Base-by-base conservation (phyloP, 2,797 vertebrate genomes). In the Lepus townsendii region DNA sequence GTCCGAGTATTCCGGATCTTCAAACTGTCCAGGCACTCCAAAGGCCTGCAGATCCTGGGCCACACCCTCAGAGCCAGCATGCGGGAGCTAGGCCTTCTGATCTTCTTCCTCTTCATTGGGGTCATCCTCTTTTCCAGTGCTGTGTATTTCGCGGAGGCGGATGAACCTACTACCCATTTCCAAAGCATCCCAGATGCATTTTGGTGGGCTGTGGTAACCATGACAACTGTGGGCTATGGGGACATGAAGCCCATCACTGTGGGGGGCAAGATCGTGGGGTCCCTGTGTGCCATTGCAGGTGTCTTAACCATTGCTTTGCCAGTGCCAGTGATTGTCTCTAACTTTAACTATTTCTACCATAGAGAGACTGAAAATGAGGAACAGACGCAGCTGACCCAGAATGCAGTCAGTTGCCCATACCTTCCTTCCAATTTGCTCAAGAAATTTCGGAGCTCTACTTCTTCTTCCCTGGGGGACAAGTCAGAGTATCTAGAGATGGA, bases 261-360 rank as follows among this genome's bases (percentile, higher is more conserved):
- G 62, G 99, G 99, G 8, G 99, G 99, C 84, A 99, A 99, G 98
- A 99, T 99, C 63, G 99, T 99, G 57, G 99, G 99, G 96, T 99
- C 99, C 83, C 98, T 99, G 78, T 99, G 99, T 98, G 99, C 99
- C 97, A 99, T 99, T 85, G 99, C 99, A 0, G 99, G 99, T 93
- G 99, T 99, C 97, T 98, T 99, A 96, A 99, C 99, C 98, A 99
- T 99, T 97, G 99, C 99, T 97, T 98, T 99, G 89, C 99, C 99
- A 83, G 99, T 99, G 97, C 99, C 99, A 83, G 99, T 99, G 98
- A 99, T 99, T 95, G 99, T 99, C 97, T 99, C 99, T 98, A 99
- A 99, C 98, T 99, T 99, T 98, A 99, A 99, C 98, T 99, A 99
- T 98, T 99, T 99, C 97, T 99, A 99, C 98, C 99, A 99, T 97